Evolutionary conservation across 2,797 vertebrate genomes (phyloP).

Genomic region (Sebastes iracundus): DNA sequence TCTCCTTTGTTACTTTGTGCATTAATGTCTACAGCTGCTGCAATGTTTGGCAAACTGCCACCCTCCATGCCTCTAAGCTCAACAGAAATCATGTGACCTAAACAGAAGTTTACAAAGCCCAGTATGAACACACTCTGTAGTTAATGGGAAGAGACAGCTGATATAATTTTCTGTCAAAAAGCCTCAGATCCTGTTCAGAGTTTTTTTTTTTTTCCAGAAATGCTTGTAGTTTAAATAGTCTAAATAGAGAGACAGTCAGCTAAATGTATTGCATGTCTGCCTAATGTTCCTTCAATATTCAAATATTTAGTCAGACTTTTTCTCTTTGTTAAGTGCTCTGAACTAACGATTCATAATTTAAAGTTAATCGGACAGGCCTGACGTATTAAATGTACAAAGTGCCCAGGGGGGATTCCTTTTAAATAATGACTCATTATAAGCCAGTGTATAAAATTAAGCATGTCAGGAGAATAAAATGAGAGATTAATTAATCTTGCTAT

Average conservation of each 20-base stretch:
- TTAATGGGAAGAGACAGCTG: neutral
- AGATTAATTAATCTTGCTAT: slow-evolving; percentile 10
- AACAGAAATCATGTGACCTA: neutral
- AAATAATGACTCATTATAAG: slow-evolving; percentile 41
- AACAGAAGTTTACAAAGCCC: neutral
- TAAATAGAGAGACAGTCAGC: neutral
- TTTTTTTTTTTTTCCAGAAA: neutral
- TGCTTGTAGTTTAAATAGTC: neutral
- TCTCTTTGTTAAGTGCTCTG: neutral
- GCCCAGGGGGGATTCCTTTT: slow-evolving; percentile 15
- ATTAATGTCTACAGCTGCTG: neutral
- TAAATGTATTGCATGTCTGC: neutral
- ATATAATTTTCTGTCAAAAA: neutral
- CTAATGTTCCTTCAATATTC: neutral
- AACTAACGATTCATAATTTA: slow-evolving; percentile 3
- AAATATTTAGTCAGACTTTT: neutral
- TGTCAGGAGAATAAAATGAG: neutral
- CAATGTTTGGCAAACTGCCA: neutral
- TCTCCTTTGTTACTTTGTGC: neutral
- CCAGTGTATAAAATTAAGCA: slow-evolving; percentile 20
- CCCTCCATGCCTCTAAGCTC: neutral
- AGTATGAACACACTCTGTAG: neutral
- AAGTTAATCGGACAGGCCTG: slow-evolving; percentile 22
- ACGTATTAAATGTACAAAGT: slow-evolving; percentile 24
- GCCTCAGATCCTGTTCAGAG: neutral